These are phyloP conservation scores for Calliphora vicina DNA, from an alignment of 1,140 invertebrate species.

Conservation along the genomic window DNA sequence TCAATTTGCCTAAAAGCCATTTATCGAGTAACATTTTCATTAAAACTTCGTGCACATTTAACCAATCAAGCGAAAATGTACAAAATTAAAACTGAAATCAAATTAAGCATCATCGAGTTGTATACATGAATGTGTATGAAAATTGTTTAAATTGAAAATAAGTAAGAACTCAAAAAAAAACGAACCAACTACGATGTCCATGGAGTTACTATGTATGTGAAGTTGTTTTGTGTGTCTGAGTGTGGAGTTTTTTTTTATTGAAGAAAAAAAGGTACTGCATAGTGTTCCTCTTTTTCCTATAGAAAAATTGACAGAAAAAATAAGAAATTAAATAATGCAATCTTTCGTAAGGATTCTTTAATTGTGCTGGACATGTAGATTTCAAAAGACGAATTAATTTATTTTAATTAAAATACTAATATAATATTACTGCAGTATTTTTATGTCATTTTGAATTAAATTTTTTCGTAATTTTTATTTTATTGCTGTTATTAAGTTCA, in stretches of 20 bases:
- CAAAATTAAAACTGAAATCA: constrained; percentile 35
- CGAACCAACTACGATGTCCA: not conserved
- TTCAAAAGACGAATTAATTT: too few relatives aligned
- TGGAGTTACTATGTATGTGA: not conserved
- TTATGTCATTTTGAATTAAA: too few relatives aligned
- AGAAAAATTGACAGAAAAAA: too few relatives aligned
- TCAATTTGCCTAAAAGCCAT: constrained; percentile 34
- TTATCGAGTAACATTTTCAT: constrained; percentile 32
- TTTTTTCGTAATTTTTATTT: too few relatives aligned
- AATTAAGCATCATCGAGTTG: constrained; percentile 22
- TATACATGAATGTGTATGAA: not conserved
- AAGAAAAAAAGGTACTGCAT: not conserved
- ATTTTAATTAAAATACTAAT: too few relatives aligned
- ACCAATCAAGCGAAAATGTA: constrained; percentile 33
- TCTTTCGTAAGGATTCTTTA: too few relatives aligned
- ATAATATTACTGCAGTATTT: too few relatives aligned
- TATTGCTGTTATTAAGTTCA: too few relatives aligned
- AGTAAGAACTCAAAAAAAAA: not conserved
- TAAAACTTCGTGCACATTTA: constrained; percentile 32
- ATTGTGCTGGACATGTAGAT: too few relatives aligned
- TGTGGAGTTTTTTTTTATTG: not conserved
- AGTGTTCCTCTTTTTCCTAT: not conserved
- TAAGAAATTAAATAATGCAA: too few relatives aligned
- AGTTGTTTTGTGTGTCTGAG: not conserved
- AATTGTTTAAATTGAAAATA: not conserved